Evolutionary conservation across 2,797 vertebrate genomes (phyloP).

Genomic region (Pantherophis vulpinus): DNA sequence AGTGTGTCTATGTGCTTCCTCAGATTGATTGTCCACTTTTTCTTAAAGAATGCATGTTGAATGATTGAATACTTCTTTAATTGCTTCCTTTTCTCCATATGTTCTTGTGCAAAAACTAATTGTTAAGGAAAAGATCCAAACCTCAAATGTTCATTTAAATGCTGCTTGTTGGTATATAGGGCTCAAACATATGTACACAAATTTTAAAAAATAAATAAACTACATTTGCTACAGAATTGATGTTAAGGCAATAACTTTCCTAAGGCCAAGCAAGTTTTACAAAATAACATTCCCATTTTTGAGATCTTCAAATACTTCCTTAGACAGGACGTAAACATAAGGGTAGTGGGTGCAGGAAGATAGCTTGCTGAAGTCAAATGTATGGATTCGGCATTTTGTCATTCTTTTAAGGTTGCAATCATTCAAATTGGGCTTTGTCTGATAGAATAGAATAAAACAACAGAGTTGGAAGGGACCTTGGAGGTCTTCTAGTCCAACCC

Average conservation of each 20-base stretch:
- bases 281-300: not conserved
- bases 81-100: not conserved
- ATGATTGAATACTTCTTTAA: not conserved
- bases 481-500: too few species aligned
- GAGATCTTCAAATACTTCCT: not conserved
- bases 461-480: too few species aligned
- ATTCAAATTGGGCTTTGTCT: not conserved
- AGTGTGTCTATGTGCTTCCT: not conserved
- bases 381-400: not conserved
- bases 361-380: not conserved
- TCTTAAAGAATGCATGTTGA: not conserved
- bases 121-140: not conserved
- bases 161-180: not conserved
- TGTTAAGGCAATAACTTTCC: not conserved
- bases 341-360: not conserved
- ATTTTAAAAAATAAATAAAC: not conserved
- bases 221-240: not conserved
- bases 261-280: not conserved
- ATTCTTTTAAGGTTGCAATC: not conserved
- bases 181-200: not conserved
- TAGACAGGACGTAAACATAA: not conserved
- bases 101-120: not conserved
- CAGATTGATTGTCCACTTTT: not conserved
- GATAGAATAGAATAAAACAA: too few species aligned
- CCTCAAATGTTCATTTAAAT: not conserved